These are phyloP conservation scores for Diceros bicornis DNA, from an alignment of 2,797 vertebrate species.

Conservation along the genomic window DNA sequence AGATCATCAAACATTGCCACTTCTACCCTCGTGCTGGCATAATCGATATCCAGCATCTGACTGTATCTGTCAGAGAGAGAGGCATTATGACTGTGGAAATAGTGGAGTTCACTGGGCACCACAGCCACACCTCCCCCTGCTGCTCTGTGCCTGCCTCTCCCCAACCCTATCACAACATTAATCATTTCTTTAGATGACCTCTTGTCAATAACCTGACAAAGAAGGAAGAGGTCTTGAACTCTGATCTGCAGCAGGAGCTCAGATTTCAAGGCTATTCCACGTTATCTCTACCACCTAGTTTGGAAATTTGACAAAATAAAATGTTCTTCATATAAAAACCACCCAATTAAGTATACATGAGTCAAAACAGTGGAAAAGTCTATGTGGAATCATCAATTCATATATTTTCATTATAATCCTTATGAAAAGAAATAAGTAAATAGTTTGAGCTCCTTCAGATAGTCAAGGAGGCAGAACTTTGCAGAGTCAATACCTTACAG, in stretches of 20 bases:
- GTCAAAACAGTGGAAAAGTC: background rate
- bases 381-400: background rate
- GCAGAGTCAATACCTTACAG: background rate
- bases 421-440: background rate
- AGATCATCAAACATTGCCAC: background rate
- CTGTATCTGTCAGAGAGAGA: background rate
- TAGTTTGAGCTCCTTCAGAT: background rate
- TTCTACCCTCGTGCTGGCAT: background rate
- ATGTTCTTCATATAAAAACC: background rate
- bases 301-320: constrained; percentile 20
- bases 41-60: background rate
- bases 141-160: background rate
- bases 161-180: background rate
- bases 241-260: background rate
- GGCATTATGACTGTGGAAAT: background rate
- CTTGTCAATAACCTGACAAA: background rate
- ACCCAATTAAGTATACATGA: background rate
- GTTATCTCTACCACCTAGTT: background rate
- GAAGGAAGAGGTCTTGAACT: background rate
- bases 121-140: background rate
- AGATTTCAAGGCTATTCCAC: background rate
- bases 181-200: background rate
- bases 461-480: background rate
- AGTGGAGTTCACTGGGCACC: background rate
- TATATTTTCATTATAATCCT: background rate